A percentile compares a stretch with the other conserved stretches of the same genome.
phyloP scores from a whole-genome alignment of 2,888 invertebrate genomes.

The Ectemnius cavifrons region DNA sequence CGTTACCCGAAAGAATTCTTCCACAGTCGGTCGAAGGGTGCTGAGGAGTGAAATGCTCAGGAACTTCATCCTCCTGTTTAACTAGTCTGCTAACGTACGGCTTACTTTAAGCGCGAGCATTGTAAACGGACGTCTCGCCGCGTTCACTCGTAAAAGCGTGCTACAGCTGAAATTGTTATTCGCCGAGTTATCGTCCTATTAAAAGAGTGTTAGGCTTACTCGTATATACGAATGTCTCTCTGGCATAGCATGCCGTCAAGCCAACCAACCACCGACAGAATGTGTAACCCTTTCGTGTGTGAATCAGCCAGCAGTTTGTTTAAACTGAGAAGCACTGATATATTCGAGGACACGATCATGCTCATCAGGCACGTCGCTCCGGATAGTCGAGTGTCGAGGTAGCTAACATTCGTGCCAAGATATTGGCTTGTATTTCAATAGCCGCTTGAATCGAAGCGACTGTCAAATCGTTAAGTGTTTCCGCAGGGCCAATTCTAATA shows the following conservation, averaged over 20 bases:
- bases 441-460: slow-evolving; percentile 52
- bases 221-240: background rate
- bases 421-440: slow-evolving; percentile 62
- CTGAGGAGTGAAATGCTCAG: background rate
- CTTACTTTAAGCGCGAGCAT: background rate
- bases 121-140: slow-evolving; percentile 1
- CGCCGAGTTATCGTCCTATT: slow-evolving; percentile 2
- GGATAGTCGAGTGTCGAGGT: slow-evolving; percentile 20
- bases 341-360: background rate
- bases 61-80: background rate
- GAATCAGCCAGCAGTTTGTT: background rate
- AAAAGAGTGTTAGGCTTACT: background rate
- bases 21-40: background rate
- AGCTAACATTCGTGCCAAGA: slow-evolving; percentile 13
- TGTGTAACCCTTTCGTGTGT: background rate
- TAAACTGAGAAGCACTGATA: background rate
- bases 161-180: slow-evolving; percentile 6
- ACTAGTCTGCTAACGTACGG: background rate
- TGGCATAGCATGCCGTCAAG: background rate
- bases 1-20: slow-evolving; percentile 17
- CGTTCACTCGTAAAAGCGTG: background rate
- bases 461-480: slow-evolving; percentile 60
- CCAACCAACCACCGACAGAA: too few species aligned
- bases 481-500: slow-evolving; percentile 67
- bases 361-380: background rate